A percentile compares a stretch with the other conserved stretches of the same genome.
Evolutionary conservation across 1,140 invertebrate species (phyloP).

Genomic region (Elysia chlorotica): DNA sequence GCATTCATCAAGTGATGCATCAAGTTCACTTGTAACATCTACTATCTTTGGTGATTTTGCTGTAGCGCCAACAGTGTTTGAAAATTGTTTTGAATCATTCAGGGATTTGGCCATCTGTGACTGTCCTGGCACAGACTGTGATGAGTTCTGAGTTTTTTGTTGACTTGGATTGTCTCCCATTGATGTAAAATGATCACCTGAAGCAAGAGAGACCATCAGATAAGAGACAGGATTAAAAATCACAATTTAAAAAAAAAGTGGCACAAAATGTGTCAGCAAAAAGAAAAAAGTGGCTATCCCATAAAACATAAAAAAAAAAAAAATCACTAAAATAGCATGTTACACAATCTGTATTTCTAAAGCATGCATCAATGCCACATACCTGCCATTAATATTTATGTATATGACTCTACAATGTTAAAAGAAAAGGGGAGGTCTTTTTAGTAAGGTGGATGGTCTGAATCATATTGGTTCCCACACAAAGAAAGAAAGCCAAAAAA

Average conservation of each 20-base stretch:
- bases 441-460: too few relatives aligned
- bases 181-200: conserved; percentile 35
- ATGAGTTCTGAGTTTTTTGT: not conserved
- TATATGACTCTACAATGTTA: too few relatives aligned
- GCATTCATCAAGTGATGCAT: not conserved
- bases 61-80: not conserved
- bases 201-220: not conserved
- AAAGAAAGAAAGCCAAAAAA: too few relatives aligned
- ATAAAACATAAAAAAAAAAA: not conserved
- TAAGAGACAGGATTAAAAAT: not conserved
- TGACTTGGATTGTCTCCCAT: conserved; percentile 5
- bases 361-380: too few relatives aligned
- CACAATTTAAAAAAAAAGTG: not conserved
- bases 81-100: not conserved
- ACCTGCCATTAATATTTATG: too few relatives aligned
- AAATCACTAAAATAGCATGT: not conserved
- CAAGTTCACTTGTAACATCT: conserved; percentile 1
- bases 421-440: too few relatives aligned
- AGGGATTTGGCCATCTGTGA: not conserved
- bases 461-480: too few relatives aligned
- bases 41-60: conserved; percentile 9
- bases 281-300: not conserved
- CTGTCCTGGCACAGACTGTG: not conserved
- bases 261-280: too few relatives aligned
- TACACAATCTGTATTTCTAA: too few relatives aligned